Evolutionary conservation across 2,888 invertebrate species (phyloP).

Genomic region (Cephus rjabovi): DNA sequence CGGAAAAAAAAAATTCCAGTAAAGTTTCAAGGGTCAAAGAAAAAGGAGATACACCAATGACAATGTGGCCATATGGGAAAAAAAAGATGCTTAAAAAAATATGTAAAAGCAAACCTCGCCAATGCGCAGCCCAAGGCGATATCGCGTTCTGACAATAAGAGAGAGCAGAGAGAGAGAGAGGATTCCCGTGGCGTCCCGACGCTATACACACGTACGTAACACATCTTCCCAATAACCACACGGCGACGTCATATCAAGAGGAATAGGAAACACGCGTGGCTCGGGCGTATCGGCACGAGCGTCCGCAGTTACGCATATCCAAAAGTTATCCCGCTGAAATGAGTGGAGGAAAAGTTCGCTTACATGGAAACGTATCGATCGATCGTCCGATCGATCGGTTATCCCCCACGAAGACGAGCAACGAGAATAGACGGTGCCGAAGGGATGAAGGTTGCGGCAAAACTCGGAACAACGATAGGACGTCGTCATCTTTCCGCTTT

Average conservation of each 20-base stretch:
- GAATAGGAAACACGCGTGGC: conserved; percentile 11
- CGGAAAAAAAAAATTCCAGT: too few relatives aligned
- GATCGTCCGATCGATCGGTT: too few relatives aligned
- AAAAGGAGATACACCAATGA: too few relatives aligned
- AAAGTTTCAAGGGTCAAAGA: too few relatives aligned
- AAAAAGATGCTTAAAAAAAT: too few relatives aligned
- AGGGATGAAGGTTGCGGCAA: neutral
- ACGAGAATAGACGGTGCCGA: too few relatives aligned
- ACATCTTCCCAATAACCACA: conserved; percentile 18
- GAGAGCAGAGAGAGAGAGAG: neutral
- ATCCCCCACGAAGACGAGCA: too few relatives aligned
- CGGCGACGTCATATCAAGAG: conserved; percentile 22
- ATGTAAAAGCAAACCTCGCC: conserved; percentile 39
- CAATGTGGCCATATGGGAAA: too few relatives aligned
- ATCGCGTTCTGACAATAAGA: conserved; percentile 61
- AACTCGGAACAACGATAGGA: conserved; percentile 2
- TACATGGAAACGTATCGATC: too few relatives aligned
- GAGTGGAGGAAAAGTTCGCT: neutral
- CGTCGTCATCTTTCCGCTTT: conserved; percentile 2
- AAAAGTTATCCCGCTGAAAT: neutral
- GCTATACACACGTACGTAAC: conserved; percentile 1
- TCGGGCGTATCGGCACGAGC: neutral
- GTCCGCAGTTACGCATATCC: neutral
- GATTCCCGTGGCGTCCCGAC: neutral
- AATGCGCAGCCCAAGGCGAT: conserved; percentile 59